A percentile compares a stretch with the other conserved stretches of the same genome.
Conservation (phyloP, 2,888 invertebrate species). For the Erannis defoliaria region DNA sequence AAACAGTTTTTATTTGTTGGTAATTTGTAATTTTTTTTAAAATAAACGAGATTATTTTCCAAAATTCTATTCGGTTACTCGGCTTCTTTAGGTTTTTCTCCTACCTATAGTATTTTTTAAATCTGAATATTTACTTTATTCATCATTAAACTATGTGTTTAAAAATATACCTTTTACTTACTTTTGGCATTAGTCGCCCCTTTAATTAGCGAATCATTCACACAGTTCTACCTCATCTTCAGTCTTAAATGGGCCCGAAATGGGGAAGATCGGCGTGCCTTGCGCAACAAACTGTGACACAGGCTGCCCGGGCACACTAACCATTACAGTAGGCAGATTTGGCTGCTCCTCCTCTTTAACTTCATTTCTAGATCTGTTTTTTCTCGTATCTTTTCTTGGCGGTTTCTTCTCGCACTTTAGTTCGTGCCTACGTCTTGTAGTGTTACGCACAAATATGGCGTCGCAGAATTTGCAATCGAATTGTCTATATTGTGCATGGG, state of each 20-base stretch:
- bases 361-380: neutral
- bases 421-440: neutral
- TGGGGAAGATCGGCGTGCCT: neutral
- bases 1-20: no score
- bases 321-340: neutral
- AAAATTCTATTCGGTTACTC: no score
- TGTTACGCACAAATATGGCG: neutral
- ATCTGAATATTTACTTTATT: no score
- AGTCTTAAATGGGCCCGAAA: neutral
- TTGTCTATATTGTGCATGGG: neutral
- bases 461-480: neutral
- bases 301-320: neutral
- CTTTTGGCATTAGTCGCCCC: neutral
- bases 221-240: neutral
- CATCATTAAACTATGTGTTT: no score
- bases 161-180: neutral
- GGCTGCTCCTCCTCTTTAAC: neutral
- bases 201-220: neutral
- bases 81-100: no score
- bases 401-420: constrained; percentile 2
- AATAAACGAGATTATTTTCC: no score
- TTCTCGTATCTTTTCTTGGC: neutral
- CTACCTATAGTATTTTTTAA: no score
- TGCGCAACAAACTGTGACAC: neutral
- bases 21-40: no score